Evolutionary conservation across 2,113 vertebrate genomes (phyloP).

Genomic region (Pampusana beccarii): DNA sequence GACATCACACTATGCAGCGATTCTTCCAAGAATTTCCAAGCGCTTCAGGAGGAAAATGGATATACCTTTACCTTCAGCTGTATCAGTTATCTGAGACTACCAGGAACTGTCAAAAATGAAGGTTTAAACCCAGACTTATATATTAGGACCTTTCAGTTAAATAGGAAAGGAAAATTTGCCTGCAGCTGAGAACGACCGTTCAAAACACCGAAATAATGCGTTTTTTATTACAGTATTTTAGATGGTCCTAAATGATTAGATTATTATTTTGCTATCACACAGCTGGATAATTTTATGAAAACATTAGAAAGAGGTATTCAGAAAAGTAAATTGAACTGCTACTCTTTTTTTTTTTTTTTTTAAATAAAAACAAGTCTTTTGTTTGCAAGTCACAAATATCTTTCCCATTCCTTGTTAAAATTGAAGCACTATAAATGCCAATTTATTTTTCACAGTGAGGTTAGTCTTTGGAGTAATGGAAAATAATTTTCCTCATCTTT

Average conservation of each 20-base stretch:
- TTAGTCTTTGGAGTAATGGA: conserved; percentile 44
- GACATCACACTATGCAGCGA: background rate
- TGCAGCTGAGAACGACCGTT: background rate
- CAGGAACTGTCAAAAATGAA: background rate
- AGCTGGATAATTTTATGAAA: background rate
- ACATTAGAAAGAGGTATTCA: background rate
- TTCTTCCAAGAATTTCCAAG: background rate
- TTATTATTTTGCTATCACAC: background rate
- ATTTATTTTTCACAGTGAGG: conserved; percentile 48
- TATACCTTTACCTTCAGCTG: background rate
- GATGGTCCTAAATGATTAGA: background rate
- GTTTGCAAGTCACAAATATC: conserved; percentile 5
- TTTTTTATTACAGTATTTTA: background rate
- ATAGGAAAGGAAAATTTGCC: background rate
- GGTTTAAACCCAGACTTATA: background rate
- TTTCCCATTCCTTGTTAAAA: background rate
- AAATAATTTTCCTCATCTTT: conserved; percentile 44
- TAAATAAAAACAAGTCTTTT: background rate
- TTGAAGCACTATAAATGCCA: conserved; percentile 36
- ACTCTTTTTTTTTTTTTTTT: background rate
- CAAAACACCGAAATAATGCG: background rate
- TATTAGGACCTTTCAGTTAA: background rate
- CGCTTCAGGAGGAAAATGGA: background rate
- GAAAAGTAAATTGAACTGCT: background rate
- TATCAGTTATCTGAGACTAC: background rate